phyloP scores from a whole-genome alignment of 1,140 invertebrate species.

The Aphelenchoides fujianensis region DNA sequence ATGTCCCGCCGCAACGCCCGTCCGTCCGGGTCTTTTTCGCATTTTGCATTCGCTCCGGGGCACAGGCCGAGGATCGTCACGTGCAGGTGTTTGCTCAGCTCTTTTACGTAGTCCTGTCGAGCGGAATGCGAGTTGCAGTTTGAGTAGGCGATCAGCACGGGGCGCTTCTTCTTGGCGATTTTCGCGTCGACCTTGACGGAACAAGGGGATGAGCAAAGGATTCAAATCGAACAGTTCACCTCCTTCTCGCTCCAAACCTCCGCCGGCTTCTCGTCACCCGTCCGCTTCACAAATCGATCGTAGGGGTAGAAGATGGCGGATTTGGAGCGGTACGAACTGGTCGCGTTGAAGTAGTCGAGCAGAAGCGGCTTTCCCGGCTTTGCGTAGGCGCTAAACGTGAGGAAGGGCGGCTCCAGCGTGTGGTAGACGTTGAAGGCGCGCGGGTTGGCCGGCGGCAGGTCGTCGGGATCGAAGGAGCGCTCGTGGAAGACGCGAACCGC shows the following conservation, averaged over 20 bases:
- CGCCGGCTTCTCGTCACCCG: background rate
- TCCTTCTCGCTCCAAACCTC: constrained; percentile 6
- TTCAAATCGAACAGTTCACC: background rate
- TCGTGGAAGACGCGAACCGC: constrained; percentile 1
- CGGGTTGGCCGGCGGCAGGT: background rate
- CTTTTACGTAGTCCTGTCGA: background rate
- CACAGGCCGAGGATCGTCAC: background rate
- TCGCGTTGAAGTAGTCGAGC: background rate
- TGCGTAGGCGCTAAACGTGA: background rate
- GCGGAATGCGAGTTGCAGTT: background rate
- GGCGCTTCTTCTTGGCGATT: background rate
- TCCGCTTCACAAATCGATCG: background rate
- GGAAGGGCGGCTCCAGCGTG: constrained; percentile 8
- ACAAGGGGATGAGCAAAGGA: background rate
- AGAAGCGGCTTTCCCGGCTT: background rate
- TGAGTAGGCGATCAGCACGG: background rate
- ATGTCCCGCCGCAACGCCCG: background rate
- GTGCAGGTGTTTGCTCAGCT: background rate
- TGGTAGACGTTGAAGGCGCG: background rate
- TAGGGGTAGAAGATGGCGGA: background rate
- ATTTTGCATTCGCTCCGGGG: background rate
- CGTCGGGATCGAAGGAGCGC: background rate
- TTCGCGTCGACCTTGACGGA: background rate
- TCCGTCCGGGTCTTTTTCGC: background rate
- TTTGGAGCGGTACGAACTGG: background rate